These are phyloP conservation scores for Malurus melanocephalus DNA, from an alignment of 2,113 vertebrate species.

Conservation along the genomic window DNA sequence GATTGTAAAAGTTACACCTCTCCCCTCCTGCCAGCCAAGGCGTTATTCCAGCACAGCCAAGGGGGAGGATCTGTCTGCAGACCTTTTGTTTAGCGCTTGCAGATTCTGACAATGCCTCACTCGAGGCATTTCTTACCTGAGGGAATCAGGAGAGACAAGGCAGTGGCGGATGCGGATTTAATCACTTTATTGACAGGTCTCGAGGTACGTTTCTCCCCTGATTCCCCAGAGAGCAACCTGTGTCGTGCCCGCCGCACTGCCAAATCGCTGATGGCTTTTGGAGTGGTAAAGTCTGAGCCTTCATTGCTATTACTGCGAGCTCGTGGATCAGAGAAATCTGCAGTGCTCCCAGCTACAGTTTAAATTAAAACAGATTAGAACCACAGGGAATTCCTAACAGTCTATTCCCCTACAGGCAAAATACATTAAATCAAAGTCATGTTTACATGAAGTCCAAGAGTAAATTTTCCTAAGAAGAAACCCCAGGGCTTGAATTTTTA, in stretches of 20 bases:
- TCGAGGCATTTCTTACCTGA: slow-evolving; percentile 76
- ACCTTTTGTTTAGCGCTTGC: slow-evolving; percentile 35
- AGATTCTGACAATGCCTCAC: slow-evolving; percentile 40
- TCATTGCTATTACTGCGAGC: slow-evolving; percentile 64
- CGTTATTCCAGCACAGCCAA: neutral
- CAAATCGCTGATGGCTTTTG: slow-evolving; percentile 95
- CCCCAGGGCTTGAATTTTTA: slow-evolving; percentile 60
- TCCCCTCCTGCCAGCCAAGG: slow-evolving; percentile 25
- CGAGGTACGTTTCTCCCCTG: slow-evolving; percentile 83
- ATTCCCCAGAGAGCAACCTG: slow-evolving; percentile 90
- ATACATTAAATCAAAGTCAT: slow-evolving; percentile 65
- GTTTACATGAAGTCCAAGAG: slow-evolving; percentile 66
- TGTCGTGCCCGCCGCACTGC: slow-evolving; percentile 91
- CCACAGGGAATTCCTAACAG: slow-evolving; percentile 67
- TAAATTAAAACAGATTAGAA: slow-evolving; percentile 69
- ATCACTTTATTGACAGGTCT: slow-evolving; percentile 95
- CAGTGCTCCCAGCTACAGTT: slow-evolving; percentile 79
- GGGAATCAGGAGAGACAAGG: slow-evolving; percentile 95
- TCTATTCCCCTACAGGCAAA: slow-evolving; percentile 63
- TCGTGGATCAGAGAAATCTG: slow-evolving; percentile 74
- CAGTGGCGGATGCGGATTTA: slow-evolving; percentile 94
- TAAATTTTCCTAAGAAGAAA: slow-evolving; percentile 63
- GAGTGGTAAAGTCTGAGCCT: slow-evolving; percentile 76
- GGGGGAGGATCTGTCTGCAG: slow-evolving; percentile 18
- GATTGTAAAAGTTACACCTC: neutral